A percentile compares a stretch with the other conserved stretches of the same genome.
Conservation (phyloP, 2,888 invertebrate genomes). For the Ormia ochracea region DNA sequence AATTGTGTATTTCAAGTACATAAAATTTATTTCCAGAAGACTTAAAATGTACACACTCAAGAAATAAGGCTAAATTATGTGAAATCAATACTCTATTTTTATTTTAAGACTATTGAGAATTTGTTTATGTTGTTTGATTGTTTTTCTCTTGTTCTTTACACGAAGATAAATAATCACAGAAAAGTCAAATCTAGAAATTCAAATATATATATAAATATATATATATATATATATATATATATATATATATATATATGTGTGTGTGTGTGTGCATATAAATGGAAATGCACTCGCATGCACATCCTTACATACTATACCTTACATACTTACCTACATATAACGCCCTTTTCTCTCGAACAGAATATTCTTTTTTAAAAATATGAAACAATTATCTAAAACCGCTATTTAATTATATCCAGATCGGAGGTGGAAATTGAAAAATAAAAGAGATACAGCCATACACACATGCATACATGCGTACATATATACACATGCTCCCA, state of each 20-base stretch:
- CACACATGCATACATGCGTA: too few relatives aligned
- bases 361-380: too few relatives aligned
- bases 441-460: too few relatives aligned
- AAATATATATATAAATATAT: background rate
- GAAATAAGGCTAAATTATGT: too few relatives aligned
- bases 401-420: too few relatives aligned
- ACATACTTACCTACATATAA: too few relatives aligned
- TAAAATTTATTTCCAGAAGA: conserved; percentile 41
- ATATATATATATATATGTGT: background rate
- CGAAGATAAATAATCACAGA: conserved; percentile 51
- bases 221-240: background rate
- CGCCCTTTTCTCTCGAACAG: too few relatives aligned
- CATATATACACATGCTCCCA: too few relatives aligned
- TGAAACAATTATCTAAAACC: too few relatives aligned
- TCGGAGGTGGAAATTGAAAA: too few relatives aligned
- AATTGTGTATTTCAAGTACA: conserved; percentile 41
- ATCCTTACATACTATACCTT: too few relatives aligned
- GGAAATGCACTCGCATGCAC: too few relatives aligned
- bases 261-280: background rate
- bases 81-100: conserved; percentile 13
- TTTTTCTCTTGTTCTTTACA: conserved; percentile 18
- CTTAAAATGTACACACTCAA: background rate
- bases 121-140: conserved; percentile 38
- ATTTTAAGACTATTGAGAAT: conserved; percentile 3
- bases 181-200: conserved; percentile 19